Evolutionary conservation across 2,797 vertebrate species (phyloP).

Genomic region (Alfaro cultratus): DNA sequence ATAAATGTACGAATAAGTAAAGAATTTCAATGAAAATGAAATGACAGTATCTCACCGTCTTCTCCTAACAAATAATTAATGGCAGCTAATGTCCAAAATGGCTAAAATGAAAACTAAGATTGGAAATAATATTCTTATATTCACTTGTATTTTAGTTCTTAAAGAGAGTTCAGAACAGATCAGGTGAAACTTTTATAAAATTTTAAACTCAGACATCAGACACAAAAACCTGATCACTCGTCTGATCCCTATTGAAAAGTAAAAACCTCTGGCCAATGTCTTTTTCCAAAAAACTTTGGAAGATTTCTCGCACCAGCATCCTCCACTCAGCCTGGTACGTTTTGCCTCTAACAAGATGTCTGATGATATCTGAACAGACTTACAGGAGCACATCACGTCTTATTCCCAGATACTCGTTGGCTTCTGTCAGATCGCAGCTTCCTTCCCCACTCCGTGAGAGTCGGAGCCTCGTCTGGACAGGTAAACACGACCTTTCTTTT

Average conservation of each 20-base stretch:
- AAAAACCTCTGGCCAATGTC: not conserved
- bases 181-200: not conserved
- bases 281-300: not conserved
- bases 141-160: not conserved
- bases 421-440: constrained; percentile 38
- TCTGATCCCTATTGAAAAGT: not conserved
- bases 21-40: not conserved
- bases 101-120: not conserved
- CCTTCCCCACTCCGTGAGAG: constrained; percentile 24
- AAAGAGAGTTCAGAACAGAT: not conserved
- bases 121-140: not conserved
- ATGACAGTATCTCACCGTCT: not conserved
- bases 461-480: constrained; percentile 50
- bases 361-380: constrained; percentile 45
- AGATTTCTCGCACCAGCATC: not conserved
- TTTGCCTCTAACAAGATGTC: constrained; percentile 15
- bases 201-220: not conserved
- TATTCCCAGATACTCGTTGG: constrained; percentile 43
- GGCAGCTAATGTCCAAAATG: not conserved
- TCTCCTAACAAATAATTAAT: not conserved
- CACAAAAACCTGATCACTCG: not conserved
- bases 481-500: constrained; percentile 37
- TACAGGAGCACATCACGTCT: constrained; percentile 42
- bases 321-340: constrained; percentile 13
- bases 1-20: not conserved